Evolutionary conservation across 2,888 invertebrate genomes (phyloP), one percentile per base, ranked within the genome.

Genomic region (Diachrysia chrysitis): DNA sequence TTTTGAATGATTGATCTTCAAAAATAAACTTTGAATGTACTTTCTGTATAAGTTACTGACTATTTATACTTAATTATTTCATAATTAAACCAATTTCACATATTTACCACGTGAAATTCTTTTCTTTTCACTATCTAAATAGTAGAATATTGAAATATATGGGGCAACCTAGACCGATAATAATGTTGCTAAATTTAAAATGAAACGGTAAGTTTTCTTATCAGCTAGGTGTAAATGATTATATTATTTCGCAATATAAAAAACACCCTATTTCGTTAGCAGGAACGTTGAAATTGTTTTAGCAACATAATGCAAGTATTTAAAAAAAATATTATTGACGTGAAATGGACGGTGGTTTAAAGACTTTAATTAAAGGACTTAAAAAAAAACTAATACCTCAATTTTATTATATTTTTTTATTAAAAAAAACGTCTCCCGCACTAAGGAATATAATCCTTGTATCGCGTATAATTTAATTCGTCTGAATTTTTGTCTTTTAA

Each of bases 1-100:
- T 91, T 79, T 82, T 88, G 58, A 59, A 12, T 54, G 32, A 29
- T 57, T 63, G 51, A 54, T 37, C 58, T 66, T 69, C 54, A 64
- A 66, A 64, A 57, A 0, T 2, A 23, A 59, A 58, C 61, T 68
- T 75, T 29, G 68, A 79, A 67, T 79, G 79, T 64, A 58, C 23
- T 23, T 51, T 7, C 25, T 14, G 51, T 16, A 25, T 0, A 4
- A 10, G 23, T 35, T 0, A 17, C 55, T 2, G 0, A 55, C 46
- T 42, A 67, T 79, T 63, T 79, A 79, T 79, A 79, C 37, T n/a
- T 0, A 63, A 48, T 42, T 0, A 51, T 71, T 64, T 62, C 71
- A 21, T n/a, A 68, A 75, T 32, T 29, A 54, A 17, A 51, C 51
- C 48, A 74, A 71, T 53, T 53, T 5, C 4, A 17, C 35, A 42